Conservation (phyloP, 1,140 invertebrate genomes). For the Eriocheir sinensis region DNA sequence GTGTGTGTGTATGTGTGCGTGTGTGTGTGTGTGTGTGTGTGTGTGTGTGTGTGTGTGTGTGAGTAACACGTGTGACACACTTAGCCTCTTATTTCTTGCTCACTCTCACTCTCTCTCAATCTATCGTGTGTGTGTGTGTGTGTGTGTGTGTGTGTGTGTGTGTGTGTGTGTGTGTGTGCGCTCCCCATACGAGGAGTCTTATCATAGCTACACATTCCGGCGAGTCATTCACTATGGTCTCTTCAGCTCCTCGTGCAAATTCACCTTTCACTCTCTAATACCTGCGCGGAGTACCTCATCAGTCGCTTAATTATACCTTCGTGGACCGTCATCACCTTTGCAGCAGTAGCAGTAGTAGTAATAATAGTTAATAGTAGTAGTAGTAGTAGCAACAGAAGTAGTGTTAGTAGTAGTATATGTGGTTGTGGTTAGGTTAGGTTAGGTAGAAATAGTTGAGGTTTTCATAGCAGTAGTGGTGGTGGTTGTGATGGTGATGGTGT, state of each 20-base stretch:
- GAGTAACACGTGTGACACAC: slow-evolving; percentile 3
- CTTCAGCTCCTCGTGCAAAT: too few species aligned
- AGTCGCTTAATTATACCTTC: too few species aligned
- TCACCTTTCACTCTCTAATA: too few species aligned
- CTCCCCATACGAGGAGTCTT: too few species aligned
- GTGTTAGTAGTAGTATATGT: neutral
- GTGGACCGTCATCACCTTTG: too few species aligned
- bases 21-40: neutral
- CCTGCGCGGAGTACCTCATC: too few species aligned
- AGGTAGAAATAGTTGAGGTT: too few species aligned
- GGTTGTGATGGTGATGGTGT: neutral
- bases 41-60: neutral
- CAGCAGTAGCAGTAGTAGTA: neutral
- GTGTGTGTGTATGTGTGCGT: neutral
- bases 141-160: too few species aligned
- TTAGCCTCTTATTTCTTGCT: neutral
- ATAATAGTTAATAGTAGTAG: neutral
- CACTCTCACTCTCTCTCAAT: neutral
- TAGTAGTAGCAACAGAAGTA: slow-evolving; percentile 1
- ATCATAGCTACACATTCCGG: too few species aligned
- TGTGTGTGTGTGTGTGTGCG: neutral
- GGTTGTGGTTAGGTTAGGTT: too few species aligned
- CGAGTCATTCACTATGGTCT: too few species aligned
- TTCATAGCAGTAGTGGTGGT: slow-evolving; percentile 20
- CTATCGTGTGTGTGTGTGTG: neutral